A percentile compares a stretch with the other conserved stretches of the same genome.
Evolutionary conservation across 2,888 invertebrate genomes (phyloP).

Genomic region (Pollenia angustigena): DNA sequence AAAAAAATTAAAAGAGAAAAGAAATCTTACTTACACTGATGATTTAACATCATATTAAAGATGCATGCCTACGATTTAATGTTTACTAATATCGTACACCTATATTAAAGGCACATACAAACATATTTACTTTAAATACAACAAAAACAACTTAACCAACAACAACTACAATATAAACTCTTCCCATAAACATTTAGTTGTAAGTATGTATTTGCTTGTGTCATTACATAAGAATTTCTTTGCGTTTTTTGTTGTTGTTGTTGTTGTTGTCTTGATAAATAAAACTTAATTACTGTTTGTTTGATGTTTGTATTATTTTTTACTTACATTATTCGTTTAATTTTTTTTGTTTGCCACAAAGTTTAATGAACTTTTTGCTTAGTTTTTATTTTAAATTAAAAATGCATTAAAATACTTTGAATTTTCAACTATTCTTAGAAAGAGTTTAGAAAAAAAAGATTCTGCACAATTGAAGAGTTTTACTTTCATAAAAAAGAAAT

Average conservation of each 20-base stretch:
- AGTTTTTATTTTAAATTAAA: constrained; percentile 14
- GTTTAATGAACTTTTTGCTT: constrained; percentile 59
- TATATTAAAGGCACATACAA: constrained; percentile 69
- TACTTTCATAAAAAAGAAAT: background rate
- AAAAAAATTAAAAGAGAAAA: constrained; percentile 20
- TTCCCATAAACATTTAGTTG: constrained; percentile 30
- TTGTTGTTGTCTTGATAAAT: constrained; percentile 64
- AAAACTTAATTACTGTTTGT: constrained; percentile 71
- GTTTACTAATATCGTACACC: constrained; percentile 73
- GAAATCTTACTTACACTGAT: constrained; percentile 65
- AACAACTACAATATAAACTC: background rate
- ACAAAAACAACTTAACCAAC: constrained; percentile 23
- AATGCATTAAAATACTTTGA: constrained; percentile 43
- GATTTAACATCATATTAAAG: constrained; percentile 73
- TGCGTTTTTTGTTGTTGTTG: constrained; percentile 35
- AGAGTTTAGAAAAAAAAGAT: constrained; percentile 27
- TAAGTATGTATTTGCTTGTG: constrained; percentile 43
- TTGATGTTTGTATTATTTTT: constrained; percentile 21
- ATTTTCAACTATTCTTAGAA: constrained; percentile 38
- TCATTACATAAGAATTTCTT: constrained; percentile 73
- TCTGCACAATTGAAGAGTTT: constrained; percentile 21
- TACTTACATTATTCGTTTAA: constrained; percentile 21
- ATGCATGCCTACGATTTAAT: constrained; percentile 73
- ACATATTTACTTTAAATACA: constrained; percentile 66
- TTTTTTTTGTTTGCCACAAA: constrained; percentile 41